Percentiles rank a stretch among this genome's conserved stretches.
Conservation (phyloP, 2,797 vertebrate genomes). For the Halcyon leucocephala region DNA sequence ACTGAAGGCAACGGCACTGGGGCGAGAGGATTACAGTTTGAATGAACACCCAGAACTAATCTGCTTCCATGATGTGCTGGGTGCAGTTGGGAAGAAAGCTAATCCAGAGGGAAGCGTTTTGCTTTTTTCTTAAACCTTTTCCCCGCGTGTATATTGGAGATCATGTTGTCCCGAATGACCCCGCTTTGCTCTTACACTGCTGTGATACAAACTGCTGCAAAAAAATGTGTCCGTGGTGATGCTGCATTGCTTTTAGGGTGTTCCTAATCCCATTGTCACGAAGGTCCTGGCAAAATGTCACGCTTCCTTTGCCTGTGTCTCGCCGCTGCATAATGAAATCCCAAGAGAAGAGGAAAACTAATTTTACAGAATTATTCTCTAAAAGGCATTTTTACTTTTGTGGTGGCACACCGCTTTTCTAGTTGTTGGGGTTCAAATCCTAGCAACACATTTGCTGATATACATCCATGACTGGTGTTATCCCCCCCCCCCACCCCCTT, state of each 20-base stretch:
- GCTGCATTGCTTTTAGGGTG: background rate
- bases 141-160: background rate
- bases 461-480: no score
- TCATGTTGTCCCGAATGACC: background rate
- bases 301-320: background rate
- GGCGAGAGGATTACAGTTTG: background rate
- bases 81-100: background rate
- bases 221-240: background rate
- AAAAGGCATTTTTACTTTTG: background rate
- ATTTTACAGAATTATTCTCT: background rate
- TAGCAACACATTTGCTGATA: background rate
- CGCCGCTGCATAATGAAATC: background rate
- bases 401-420: background rate
- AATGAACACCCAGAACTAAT: constrained; percentile 30
- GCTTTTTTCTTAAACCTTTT: background rate
- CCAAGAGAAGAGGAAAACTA: background rate
- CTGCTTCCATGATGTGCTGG: background rate
- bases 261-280: background rate
- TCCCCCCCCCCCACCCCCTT: no score
- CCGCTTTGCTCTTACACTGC: background rate
- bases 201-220: background rate
- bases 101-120: background rate
- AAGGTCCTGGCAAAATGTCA: fast-evolving
- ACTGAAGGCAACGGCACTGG: background rate
- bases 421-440: background rate